Base-by-base conservation (phyloP, 2,888 invertebrate species). In the Lymantria monacha region DNA sequence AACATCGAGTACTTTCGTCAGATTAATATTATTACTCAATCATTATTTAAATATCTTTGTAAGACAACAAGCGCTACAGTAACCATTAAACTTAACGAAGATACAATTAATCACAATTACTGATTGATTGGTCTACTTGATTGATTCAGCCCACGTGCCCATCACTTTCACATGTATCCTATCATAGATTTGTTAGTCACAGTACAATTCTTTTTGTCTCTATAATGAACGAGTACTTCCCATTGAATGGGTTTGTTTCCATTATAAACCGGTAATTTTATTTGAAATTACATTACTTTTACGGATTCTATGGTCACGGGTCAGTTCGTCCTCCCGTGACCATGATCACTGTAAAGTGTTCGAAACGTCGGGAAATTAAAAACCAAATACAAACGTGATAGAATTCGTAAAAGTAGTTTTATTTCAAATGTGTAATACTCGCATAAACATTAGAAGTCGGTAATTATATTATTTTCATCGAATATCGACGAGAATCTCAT, bases 111-210 rank as follows among this genome's bases (percentile, higher is more conserved):
- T 69, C 59, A 54, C 44, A 14, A 3, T 10, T 33, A 11, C 3
- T 41, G 22, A 14, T 44, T 40, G 42, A 43, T 44, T 30, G 5
- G 51, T 40, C 55, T 44, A 53, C 52, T 55, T 53, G 38, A 49
- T 37, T n/a, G 7, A 30, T 14, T 44, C 13, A 33, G 43, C 59
- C 65, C 63, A 66, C 66, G 49, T 57, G 61, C 55, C 33, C 48
- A 36, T 61, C 66, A 72, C 78, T 76, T 78, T 77, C 73, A 63
- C 66, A 61, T 52, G 53, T 59, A 64, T 56, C 64, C 65, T 67
- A 68, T 72, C 59, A 61, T 58, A 55, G 64, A 55, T 55, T 31
- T 48, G 37, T 69, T 72, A 67, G 64, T 73, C 69, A 69, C 66
- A 69, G 66, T 61, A 56, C 50, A 13, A 52, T 59, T 66, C 45